These are phyloP conservation scores for Rapana venosa DNA, from an alignment of 2,888 invertebrate genomes.

Conservation along the genomic window DNA sequence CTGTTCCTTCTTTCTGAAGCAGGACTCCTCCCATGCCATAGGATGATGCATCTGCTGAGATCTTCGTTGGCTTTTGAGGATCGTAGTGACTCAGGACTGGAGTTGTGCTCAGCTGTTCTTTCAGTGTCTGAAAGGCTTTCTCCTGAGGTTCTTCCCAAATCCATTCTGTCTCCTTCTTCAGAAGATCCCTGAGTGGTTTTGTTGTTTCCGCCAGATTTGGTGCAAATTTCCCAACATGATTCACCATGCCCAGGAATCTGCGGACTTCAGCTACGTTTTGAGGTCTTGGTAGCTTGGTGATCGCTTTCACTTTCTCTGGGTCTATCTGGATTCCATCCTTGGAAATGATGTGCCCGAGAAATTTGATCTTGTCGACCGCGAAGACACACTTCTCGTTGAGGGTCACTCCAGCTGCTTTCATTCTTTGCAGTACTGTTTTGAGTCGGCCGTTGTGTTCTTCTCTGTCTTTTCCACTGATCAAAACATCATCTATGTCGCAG, in stretches of 20 bases:
- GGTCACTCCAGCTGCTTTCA: background rate
- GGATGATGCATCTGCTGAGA: conserved; percentile 23
- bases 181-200: background rate
- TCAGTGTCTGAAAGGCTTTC: background rate
- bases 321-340: conserved; percentile 17
- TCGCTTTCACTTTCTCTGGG: conserved; percentile 14
- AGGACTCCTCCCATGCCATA: conserved; percentile 5
- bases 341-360: conserved; percentile 15
- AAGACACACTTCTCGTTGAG: background rate
- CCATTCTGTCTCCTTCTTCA: background rate
- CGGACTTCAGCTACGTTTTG: background rate
- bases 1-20: conserved; percentile 13
- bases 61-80: conserved; percentile 12
- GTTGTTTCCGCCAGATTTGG: background rate
- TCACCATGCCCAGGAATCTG: background rate
- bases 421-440: background rate
- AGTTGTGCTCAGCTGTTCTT: conserved; percentile 10
- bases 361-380: background rate
- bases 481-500: conserved; percentile 29
- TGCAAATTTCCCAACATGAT: conserved; percentile 8
- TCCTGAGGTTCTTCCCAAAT: background rate
- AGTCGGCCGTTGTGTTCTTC: conserved; percentile 6
- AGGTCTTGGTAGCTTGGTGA: background rate
- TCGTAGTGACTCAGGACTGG: background rate
- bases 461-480: background rate